Conservation (phyloP, 2,888 invertebrate species). For the Phasia obesa region DNA sequence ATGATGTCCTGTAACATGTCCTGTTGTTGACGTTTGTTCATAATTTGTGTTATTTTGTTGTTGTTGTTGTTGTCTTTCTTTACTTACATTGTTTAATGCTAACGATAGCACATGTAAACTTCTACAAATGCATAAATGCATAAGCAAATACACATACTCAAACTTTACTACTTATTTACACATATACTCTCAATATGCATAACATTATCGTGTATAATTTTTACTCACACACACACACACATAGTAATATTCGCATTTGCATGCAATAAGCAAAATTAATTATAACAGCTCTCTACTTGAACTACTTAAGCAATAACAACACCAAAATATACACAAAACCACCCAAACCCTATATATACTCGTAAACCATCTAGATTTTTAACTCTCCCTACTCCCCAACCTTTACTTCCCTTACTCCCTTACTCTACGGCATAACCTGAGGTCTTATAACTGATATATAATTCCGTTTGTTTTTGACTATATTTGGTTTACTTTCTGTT, state of each 20-base stretch:
- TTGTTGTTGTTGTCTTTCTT: slow-evolving; percentile 42
- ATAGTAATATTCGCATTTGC: slow-evolving; percentile 70
- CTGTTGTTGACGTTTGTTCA: slow-evolving; percentile 68
- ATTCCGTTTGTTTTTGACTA: slow-evolving; percentile 67
- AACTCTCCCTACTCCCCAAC: background rate
- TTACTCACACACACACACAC: slow-evolving; percentile 1
- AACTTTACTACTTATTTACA: slow-evolving; percentile 22
- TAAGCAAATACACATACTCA: slow-evolving; percentile 53
- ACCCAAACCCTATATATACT: slow-evolving; percentile 29
- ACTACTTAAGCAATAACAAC: slow-evolving; percentile 68
- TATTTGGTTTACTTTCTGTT: slow-evolving; percentile 48
- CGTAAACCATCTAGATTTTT: background rate
- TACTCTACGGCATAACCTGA: slow-evolving; percentile 29
- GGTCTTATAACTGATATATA: slow-evolving; percentile 68
- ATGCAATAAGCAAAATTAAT: slow-evolving; percentile 76
- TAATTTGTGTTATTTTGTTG: slow-evolving; percentile 58
- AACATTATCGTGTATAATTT: slow-evolving; percentile 13
- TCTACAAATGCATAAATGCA: slow-evolving; percentile 67
- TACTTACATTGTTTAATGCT: slow-evolving; percentile 35
- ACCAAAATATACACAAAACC: slow-evolving; percentile 23
- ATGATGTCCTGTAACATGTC: slow-evolving; percentile 63
- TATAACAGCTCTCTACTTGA: slow-evolving; percentile 71
- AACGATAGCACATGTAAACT: slow-evolving; percentile 54
- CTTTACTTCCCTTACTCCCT: background rate
- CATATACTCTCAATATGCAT: slow-evolving; percentile 21